Base-by-base conservation (phyloP, 2,113 vertebrate genomes). In the Anoplopoma fimbria region DNA sequence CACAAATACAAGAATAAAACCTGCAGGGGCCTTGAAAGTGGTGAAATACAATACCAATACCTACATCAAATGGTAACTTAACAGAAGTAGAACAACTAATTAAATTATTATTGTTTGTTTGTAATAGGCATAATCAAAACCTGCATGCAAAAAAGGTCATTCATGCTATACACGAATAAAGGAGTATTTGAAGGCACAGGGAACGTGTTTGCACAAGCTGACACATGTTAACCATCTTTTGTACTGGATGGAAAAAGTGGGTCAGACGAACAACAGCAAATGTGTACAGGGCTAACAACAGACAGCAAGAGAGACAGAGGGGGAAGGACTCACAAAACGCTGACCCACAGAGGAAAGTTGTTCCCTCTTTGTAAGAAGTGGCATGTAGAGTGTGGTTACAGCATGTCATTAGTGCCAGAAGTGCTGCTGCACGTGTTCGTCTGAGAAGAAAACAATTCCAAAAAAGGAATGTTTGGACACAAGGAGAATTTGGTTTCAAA, bases 201-300 rank as follows among this genome's bases (percentile, higher is more conserved):
- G 85, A 86, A 82, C 73, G 85, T 93, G 85, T 91, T 93, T 89
- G 88, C 80, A 88, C 77, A 84, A 79, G 89, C 88, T 90, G 88
- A 90, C 88, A 89, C 83, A 88, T 88, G 86, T 92, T 92, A 85
- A 86, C 73, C 82, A 78, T 94, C 84, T 88, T 90, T 90, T 91
- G 87, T 91, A 83, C 83, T 72, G 86, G 70, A 77, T 89, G 87
- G 81, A 88, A 87, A 92, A 93, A 90, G 71, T 94, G 87, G 90
- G 91, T 90, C 91, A 90, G 79, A 78, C 29, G 15, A 70, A 71
- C 64, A 58, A 58, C 68, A 82, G 86, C 69, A 29, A 91, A 81
- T 79, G 76, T 86, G 89, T 55, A 49, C 77, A 10, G 61, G 57
- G 60, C 85, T 38, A 77, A 90, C 82, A 84, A 77, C 79, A 68